These are phyloP conservation scores for Mechanitis messenoides DNA, from an alignment of 2,888 invertebrate species.

Conservation along the genomic window DNA sequence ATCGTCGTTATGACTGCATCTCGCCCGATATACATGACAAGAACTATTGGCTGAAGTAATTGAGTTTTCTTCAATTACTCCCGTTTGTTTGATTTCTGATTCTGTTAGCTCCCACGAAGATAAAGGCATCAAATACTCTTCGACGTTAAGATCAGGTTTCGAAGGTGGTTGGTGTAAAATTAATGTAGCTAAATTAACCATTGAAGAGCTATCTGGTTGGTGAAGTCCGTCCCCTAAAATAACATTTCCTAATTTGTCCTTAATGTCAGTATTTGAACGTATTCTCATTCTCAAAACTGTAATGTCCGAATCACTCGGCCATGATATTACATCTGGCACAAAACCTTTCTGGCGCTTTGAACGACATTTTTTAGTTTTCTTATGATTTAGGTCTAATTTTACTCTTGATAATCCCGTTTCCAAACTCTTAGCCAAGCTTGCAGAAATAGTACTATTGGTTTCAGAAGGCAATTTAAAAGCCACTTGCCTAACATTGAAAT, in stretches of 20 bases:
- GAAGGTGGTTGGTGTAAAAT: constrained; percentile 60
- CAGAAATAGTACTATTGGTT: constrained; percentile 42
- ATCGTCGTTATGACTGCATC: constrained; percentile 14
- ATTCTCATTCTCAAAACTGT: constrained; percentile 75
- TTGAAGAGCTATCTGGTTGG: constrained; percentile 74
- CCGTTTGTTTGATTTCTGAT: constrained; percentile 32
- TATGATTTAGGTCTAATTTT: constrained; percentile 37
- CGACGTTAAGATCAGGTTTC: constrained; percentile 53
- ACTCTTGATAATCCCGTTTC: constrained; percentile 51
- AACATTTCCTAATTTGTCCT: constrained; percentile 62
- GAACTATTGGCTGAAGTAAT: constrained; percentile 9
- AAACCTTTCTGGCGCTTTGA: constrained; percentile 45
- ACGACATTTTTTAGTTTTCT: constrained; percentile 45
- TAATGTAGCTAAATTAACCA: constrained; percentile 77
- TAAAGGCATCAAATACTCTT: constrained; percentile 74
- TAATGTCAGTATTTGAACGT: constrained; percentile 52
- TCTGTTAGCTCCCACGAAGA: constrained; percentile 74
- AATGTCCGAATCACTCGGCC: constrained; percentile 78
- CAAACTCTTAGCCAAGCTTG: constrained; percentile 48
- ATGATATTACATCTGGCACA: constrained; percentile 56
- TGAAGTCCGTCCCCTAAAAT: constrained; percentile 76
- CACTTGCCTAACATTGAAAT: constrained; percentile 51
- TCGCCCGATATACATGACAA: constrained; percentile 4
- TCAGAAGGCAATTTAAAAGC: constrained; percentile 53
- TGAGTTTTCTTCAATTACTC: constrained; percentile 1